Evolutionary conservation across 2,888 invertebrate genomes (phyloP).

Genomic region (Troides oblongomaculatus): DNA sequence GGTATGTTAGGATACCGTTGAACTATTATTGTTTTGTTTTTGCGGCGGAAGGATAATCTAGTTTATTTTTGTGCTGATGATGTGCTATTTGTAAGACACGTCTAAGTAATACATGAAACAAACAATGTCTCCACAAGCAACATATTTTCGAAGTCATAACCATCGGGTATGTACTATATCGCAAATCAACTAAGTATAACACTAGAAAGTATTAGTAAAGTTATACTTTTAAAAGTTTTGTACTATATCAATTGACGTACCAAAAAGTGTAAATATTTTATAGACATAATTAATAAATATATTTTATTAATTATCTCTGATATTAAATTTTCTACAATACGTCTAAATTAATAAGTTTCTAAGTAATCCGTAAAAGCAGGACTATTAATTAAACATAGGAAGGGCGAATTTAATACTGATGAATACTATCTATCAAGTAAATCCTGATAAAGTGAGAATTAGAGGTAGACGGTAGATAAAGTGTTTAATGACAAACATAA

Average conservation of each 20-base stretch:
- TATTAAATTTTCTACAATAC: background rate
- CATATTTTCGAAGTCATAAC: constrained; percentile 12
- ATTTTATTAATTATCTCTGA: background rate
- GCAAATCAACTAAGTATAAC: background rate
- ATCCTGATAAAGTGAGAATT: constrained; percentile 1
- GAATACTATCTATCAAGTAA: background rate
- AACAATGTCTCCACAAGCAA: constrained; percentile 17
- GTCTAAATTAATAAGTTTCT: too few species aligned
- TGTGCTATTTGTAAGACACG: constrained; percentile 15
- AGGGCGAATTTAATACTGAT: background rate
- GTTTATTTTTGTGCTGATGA: constrained; percentile 25
- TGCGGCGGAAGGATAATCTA: constrained; percentile 23
- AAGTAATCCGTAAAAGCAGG: background rate
- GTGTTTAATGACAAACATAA: background rate
- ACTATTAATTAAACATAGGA: background rate
- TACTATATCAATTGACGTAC: too few species aligned
- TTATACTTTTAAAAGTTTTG: background rate
- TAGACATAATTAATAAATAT: too few species aligned
- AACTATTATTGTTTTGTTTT: constrained; percentile 26
- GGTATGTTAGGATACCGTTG: constrained; percentile 14
- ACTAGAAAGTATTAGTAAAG: background rate
- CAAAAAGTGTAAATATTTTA: too few species aligned
- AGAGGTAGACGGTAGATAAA: background rate
- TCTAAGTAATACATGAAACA: constrained; percentile 8
- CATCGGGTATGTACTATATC: background rate